These are phyloP conservation scores for Parauchenoglanis ngamensis DNA, from an alignment of 2,797 vertebrate species.

Conservation along the genomic window DNA sequence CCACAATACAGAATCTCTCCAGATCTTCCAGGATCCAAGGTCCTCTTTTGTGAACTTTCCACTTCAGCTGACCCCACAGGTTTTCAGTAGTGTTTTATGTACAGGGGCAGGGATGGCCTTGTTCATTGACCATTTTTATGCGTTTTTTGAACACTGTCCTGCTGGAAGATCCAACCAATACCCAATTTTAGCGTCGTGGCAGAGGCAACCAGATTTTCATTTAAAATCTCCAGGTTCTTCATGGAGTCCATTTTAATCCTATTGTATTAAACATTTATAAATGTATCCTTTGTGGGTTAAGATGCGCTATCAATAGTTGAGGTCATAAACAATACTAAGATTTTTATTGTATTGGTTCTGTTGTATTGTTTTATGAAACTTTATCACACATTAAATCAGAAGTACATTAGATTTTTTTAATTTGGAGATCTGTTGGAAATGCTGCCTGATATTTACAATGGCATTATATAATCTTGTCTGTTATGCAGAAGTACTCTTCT, in stretches of 20 bases:
- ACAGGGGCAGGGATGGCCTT: background rate
- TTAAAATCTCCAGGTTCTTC: background rate
- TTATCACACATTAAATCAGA: background rate
- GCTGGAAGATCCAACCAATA: background rate
- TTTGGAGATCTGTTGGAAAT: background rate
- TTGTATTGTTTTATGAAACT: background rate
- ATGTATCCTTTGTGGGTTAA: background rate
- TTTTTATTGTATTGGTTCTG: background rate
- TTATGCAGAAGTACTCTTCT: too few relatives aligned
- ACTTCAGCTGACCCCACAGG: background rate
- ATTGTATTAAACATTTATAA: background rate
- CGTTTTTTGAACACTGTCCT: background rate
- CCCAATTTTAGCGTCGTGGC: background rate
- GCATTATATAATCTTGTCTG: background rate
- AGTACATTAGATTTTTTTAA: background rate
- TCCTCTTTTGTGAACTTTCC: background rate
- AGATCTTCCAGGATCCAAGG: background rate
- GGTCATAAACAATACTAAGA: background rate
- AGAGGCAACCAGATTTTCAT: background rate
- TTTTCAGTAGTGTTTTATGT: background rate
- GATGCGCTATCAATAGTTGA: background rate
- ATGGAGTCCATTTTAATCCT: background rate
- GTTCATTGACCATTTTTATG: background rate
- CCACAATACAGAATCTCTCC: background rate
- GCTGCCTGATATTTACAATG: background rate